Base-by-base conservation (phyloP, 2,113 vertebrate species). In the Sinocyclocheilus maitianheensis region DNA sequence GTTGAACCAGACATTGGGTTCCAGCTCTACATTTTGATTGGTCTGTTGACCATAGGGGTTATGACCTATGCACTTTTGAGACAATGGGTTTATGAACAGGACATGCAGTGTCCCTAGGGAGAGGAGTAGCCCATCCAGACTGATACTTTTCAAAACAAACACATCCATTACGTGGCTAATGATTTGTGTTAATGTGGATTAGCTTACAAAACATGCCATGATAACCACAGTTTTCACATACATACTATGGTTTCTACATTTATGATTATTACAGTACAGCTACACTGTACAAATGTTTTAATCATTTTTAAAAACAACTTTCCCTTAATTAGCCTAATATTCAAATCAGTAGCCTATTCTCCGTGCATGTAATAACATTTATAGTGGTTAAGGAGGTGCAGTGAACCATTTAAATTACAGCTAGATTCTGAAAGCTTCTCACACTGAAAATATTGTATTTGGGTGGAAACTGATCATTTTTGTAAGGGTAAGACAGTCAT, bases 1-100 rank as follows among this genome's bases (percentile, higher is more conserved):
- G 89, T 84, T 86, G 86, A 91, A 87, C 88, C 80, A 89, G 89
- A 92, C 91, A 84, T 69, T 88, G 91, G 87, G 83, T 83, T 90
- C 84, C 26, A 78, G 88, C 81, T 84, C 34, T 87, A 46, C 48
- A 20, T 88, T 92, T 92, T 88, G 86, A 75, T 81, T 83, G 91
- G 90, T 91, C 77, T 87, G 74, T 85, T 72, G 67, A 72, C 81
- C 34, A 3, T 67, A 51, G 83, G 86, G 88, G 92, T 90, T 88
- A 83, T 74, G 90, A 83, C 85, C 82, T 77, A 82, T 83, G 88
- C 86, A 82, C 87, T 81, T 20, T 83, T 51, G 55, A 85, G 46
- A 85, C 84, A 85, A 80, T 53, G 34, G 24, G 20, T 77, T 74
- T 65, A 65, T 40, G 80, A 18, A 87, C 14, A 65, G 67, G 40